These are phyloP conservation scores for Calonectris borealis DNA, from an alignment of 2,113 vertebrate genomes.

Conservation along the genomic window DNA sequence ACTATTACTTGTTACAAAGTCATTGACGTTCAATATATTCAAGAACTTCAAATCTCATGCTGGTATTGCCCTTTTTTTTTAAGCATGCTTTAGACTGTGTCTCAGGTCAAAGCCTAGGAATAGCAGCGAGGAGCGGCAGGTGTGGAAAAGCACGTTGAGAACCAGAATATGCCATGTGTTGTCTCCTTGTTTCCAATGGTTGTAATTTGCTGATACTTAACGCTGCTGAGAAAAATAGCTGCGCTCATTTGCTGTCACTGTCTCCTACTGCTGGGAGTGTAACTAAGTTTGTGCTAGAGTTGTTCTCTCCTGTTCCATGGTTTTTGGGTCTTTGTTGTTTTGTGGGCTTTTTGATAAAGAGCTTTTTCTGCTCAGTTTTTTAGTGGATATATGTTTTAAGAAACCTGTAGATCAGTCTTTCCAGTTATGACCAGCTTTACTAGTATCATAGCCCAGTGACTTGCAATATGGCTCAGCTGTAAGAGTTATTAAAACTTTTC, in stretches of 20 bases:
- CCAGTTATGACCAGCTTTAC: background rate
- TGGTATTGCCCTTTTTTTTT: background rate
- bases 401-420: background rate
- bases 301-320: background rate
- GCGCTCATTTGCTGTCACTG: background rate
- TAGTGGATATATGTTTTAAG: background rate
- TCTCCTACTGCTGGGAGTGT: background rate
- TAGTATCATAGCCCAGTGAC: background rate
- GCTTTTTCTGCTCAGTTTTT: background rate
- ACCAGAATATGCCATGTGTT: background rate
- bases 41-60: background rate
- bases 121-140: background rate
- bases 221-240: background rate
- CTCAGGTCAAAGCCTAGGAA: background rate
- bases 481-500: background rate
- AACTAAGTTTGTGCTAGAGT: background rate
- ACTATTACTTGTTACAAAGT: background rate
- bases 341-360: background rate
- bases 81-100: background rate
- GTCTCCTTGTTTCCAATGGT: background rate
- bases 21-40: background rate
- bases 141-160: background rate
- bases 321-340: background rate
- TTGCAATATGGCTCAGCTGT: background rate
- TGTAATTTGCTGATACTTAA: background rate